phyloP scores from a whole-genome alignment of 2,797 vertebrate species.

The Myripristis jacobus region DNA sequence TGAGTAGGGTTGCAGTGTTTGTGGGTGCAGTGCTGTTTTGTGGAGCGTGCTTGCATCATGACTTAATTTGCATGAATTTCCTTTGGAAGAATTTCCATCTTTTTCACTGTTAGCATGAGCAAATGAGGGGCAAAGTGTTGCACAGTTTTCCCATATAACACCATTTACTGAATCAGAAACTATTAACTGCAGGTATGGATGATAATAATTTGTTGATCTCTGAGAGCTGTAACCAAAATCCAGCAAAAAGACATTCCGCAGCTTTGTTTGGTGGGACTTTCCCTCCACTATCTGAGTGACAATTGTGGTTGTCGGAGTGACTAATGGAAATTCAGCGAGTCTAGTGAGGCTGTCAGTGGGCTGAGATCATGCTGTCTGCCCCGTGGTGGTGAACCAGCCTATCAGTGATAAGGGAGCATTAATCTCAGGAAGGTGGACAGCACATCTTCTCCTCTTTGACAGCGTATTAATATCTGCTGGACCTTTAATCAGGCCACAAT shows the following conservation, averaged over 20 bases:
- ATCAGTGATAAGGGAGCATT: slow-evolving; percentile 43
- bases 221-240: slow-evolving; percentile 25
- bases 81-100: slow-evolving; percentile 10
- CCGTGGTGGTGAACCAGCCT: slow-evolving; percentile 36
- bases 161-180: not conserved
- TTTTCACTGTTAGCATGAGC: slow-evolving; percentile 16
- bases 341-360: slow-evolving; percentile 11
- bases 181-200: not conserved
- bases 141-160: not conserved
- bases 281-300: slow-evolving; percentile 3
- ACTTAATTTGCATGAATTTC: slow-evolving; percentile 50
- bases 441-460: slow-evolving; percentile 57
- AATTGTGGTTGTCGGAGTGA: slow-evolving; percentile 29
- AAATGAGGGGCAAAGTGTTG: not conserved
- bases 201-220: slow-evolving; percentile 19
- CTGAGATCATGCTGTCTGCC: slow-evolving; percentile 28
- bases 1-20: slow-evolving; percentile 26
- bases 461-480: slow-evolving; percentile 69
- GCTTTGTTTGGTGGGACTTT: slow-evolving; percentile 17
- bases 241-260: slow-evolving; percentile 10
- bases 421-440: slow-evolving; percentile 58
- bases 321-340: slow-evolving; percentile 32
- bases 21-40: slow-evolving; percentile 36
- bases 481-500: slow-evolving; percentile 80
- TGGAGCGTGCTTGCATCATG: slow-evolving; percentile 32